Evolutionary conservation across 2,888 invertebrate species (phyloP), one percentile per base, ranked within the genome.

Genomic region (Nephrotoma appendiculata): DNA sequence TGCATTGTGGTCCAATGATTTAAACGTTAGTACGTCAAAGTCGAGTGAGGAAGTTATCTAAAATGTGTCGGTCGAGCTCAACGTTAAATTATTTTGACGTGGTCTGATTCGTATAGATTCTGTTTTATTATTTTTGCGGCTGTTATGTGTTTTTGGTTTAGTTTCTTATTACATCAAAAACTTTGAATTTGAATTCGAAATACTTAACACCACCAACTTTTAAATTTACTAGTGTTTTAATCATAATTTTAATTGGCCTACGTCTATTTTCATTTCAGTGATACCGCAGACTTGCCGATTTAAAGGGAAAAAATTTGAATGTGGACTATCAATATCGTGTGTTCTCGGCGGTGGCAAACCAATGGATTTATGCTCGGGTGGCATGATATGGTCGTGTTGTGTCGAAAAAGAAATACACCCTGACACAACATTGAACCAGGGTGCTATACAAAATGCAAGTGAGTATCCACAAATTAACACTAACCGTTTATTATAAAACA

Each of bases 321-420:
- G 98, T 90, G 97, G 97, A 0, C 93, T 98, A 88, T 97, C 97
- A 91, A 96, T 98, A 89, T 96, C 97, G 87, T 98, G 98, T 91
- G 97, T 98, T 11, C 92, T 98, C 87, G 95, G 96, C 5, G 98
- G 98, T 0, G 96, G 97, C 5, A 95, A 96, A 88, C 97, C 98
- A 0, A 91, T 98, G 90, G 98, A 98, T 91, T 93, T 98, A 0
- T 98, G 98, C 91, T 97, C 96, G 11, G 98, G 98, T 41, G 98
- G 98, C 86, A 95, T 98, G 94, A 97, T 98, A 89, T 98, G 98
- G 98, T 96, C 97, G 5, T 98, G 98, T 91, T 98, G 98, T 90
- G 96, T 98, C 9, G 96, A 97, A 90, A 93, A 94, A 88, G 95
- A 96, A 90, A 93, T 52, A 91, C 93, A 90, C 90, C 92, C 90